Evolutionary conservation across 2,888 invertebrate genomes (phyloP).

Genomic region (Perdita meconis): DNA sequence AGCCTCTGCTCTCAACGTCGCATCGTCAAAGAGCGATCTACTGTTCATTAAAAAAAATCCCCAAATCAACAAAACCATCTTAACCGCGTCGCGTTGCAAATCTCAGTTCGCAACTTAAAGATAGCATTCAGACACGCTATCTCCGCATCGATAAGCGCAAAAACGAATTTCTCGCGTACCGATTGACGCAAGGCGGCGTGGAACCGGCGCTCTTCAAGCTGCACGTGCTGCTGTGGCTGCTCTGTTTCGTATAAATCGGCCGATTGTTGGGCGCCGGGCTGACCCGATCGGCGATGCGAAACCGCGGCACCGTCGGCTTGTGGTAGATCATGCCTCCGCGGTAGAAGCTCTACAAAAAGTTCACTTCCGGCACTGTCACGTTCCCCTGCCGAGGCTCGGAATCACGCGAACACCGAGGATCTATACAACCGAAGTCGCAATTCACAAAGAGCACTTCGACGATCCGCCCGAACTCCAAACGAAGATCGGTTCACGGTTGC

Average conservation of each 20-base stretch:
- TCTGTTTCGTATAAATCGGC: conserved; percentile 79
- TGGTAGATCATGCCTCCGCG: conserved; percentile 80
- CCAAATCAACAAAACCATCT: too few relatives aligned
- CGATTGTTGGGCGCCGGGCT: conserved; percentile 81
- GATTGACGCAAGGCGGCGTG: conserved; percentile 80
- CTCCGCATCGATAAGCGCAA: background rate
- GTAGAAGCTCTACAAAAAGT: conserved; percentile 17
- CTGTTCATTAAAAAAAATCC: too few relatives aligned
- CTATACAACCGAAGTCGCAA: background rate
- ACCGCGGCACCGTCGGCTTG: conserved; percentile 82
- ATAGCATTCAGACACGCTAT: background rate
- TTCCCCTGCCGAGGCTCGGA: conserved; percentile 2
- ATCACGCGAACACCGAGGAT: background rate
- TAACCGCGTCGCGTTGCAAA: too few relatives aligned
- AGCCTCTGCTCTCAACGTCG: too few relatives aligned
- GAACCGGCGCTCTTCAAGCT: conserved; percentile 75
- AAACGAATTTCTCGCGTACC: conserved; percentile 73
- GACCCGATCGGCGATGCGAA: conserved; percentile 82
- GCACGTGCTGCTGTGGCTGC: conserved; percentile 79
- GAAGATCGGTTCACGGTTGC: conserved; percentile 4
- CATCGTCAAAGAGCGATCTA: too few relatives aligned
- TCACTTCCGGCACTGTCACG: too few relatives aligned
- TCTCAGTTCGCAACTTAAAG: too few relatives aligned
- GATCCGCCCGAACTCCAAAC: background rate
- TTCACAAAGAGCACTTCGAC: background rate